phyloP scores from a whole-genome alignment of 2,797 vertebrate species.

The Rallus crepitans region DNA sequence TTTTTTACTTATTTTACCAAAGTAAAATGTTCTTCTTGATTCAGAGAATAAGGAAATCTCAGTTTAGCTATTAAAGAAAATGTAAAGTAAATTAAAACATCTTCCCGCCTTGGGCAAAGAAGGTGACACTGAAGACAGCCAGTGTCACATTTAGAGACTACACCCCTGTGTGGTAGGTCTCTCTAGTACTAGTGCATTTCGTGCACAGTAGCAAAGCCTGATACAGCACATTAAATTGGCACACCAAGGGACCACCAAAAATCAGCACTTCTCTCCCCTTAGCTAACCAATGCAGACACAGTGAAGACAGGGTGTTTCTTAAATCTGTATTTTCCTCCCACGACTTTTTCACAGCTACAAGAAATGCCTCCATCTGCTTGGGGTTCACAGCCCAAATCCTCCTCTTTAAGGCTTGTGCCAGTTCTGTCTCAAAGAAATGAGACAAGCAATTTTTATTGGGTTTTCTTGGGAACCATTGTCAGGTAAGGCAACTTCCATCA shows the following conservation, averaged over 20 bases:
- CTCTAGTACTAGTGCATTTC: not conserved
- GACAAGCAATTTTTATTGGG: not conserved
- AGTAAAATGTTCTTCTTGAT: not conserved
- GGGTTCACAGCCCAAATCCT: not conserved
- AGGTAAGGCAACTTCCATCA: not conserved
- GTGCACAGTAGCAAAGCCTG: not conserved
- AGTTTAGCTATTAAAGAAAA: not conserved
- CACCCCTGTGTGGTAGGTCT: accelerated
- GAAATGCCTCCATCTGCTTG: not conserved
- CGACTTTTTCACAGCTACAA: not conserved
- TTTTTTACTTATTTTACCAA: not conserved
- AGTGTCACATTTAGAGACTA: not conserved
- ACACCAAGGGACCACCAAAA: not conserved
- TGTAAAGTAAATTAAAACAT: not conserved
- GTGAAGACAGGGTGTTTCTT: not conserved
- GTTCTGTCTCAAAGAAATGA: not conserved
- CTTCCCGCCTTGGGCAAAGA: not conserved
- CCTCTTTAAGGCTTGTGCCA: not conserved
- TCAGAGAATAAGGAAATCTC: not conserved
- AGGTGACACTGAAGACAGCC: not conserved
- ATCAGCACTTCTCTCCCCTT: accelerated
- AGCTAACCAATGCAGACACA: not conserved
- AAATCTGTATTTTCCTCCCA: not conserved
- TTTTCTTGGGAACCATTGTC: not conserved
- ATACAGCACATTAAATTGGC: not conserved